Evolutionary conservation across 2,797 vertebrate genomes (phyloP).

Genomic region (Glossophaga mutica): DNA sequence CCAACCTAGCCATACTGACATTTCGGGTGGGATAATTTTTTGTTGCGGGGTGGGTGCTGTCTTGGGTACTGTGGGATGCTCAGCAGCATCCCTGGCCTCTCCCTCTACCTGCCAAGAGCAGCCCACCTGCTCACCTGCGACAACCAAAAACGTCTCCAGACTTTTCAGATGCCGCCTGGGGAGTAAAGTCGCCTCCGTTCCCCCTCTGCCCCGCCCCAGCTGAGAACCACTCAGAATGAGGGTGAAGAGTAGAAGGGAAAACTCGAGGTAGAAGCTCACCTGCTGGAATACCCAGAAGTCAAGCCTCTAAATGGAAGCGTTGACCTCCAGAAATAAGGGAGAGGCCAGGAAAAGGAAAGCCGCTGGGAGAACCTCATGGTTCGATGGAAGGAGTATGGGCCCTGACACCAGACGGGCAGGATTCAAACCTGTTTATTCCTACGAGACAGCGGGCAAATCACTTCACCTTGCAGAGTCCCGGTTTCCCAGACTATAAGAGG

Average conservation of each 20-base stretch:
- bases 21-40: not conserved
- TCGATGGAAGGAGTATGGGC: not conserved
- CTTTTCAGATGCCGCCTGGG: not conserved
- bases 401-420: not conserved
- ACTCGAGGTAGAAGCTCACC: not conserved
- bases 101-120: not conserved
- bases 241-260: not conserved
- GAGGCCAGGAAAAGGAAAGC: not conserved
- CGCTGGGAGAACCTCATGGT: not conserved
- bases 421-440: not conserved
- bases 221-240: not conserved
- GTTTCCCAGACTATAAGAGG: not conserved
- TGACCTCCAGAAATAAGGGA: not conserved
- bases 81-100: not conserved
- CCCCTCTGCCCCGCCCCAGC: fast-evolving
- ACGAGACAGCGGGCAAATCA: fast-evolving
- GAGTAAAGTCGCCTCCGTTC: not conserved
- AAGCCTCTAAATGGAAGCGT: not conserved
- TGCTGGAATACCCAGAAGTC: not conserved
- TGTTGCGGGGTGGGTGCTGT: fast-evolving
- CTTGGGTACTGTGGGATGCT: not conserved
- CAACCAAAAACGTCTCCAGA: not conserved
- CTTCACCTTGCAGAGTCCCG: not conserved
- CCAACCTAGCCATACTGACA: not conserved
- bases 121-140: too few relatives aligned